Evolutionary conservation across 2,888 invertebrate species (phyloP), one percentile per base, ranked within the genome.

Genomic region (Tenthredo notha): DNA sequence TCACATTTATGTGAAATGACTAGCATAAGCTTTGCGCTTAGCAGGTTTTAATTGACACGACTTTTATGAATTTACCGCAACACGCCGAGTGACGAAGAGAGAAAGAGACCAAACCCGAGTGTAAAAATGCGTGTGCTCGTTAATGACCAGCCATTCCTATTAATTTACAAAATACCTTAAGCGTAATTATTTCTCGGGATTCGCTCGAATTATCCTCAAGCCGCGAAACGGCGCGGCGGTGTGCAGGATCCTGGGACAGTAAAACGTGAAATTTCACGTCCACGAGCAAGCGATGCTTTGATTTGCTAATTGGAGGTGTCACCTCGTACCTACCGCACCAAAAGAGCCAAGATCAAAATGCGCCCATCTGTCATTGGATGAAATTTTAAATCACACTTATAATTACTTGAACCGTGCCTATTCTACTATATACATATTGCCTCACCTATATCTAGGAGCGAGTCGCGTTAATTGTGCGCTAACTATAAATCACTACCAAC

Each of bases 131-230:
- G 80, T 25, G 80, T 80, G 65, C 83, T 65, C 83, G 83, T 83
- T 83, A 83, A 83, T 83, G 83, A 83, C 83, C 83, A 83, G 47
- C 83, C 67, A 83, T 83, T 83, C 83, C 70, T 70, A 83, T 83
- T 83, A 83, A 83, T 83, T 83, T 70, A 83, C 83, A 83, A 83
- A 83, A 83, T 83, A 83, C 70, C 70, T 70, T 70, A 25, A 83
- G 83, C 83, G 83, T 67, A 83, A 83, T 83, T 65, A 83, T 83
- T 83, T 83, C 83, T 83, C 83, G 83, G 67, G 47, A 83, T 67
- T 70, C 83, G 83, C 83, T 70, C 83, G 83, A 70, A 80, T 80
- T 80, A 80, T 80, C 58, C 80, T 61, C 61, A 25, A 80, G 80
- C 61, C 37, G 58, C 18, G 61, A 3, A 37, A 21, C 67, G 47